A percentile compares a stretch with the other conserved stretches of the same genome.
Conservation (phyloP, 1,140 invertebrate species). For the Zeugodacus cucurbitae region DNA sequence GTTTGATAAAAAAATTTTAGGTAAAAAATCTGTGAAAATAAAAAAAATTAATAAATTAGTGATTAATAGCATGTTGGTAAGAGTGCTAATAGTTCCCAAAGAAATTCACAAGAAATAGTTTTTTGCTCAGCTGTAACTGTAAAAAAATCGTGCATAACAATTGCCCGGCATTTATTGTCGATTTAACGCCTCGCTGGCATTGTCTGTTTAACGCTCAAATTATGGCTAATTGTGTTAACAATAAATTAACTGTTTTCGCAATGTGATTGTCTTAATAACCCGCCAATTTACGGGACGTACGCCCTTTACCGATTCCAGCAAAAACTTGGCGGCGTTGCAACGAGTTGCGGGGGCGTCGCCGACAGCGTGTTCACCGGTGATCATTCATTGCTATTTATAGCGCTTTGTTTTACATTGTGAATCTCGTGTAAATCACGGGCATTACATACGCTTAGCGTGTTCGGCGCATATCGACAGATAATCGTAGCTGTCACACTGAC, state of each 20-base stretch:
- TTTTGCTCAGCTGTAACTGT: no score
- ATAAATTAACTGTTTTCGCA: not conserved
- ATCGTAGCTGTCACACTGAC: not conserved
- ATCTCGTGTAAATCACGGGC: slow-evolving; percentile 17
- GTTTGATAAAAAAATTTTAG: not conserved
- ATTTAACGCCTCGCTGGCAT: slow-evolving; percentile 1
- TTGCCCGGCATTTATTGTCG: not conserved
- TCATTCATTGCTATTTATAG: slow-evolving; percentile 8
- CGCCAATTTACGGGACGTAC: not conserved
- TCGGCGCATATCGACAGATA: not conserved
- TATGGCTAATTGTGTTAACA: slow-evolving; percentile 4
- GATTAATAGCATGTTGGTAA: not conserved
- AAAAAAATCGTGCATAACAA: not conserved
- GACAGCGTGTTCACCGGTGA: not conserved
- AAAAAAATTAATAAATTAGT: not conserved
- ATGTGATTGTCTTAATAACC: not conserved
- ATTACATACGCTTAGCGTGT: slow-evolving; percentile 15
- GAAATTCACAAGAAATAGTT: not conserved
- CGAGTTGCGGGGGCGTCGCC: not conserved
- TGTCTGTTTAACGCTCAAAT: slow-evolving; percentile 7
- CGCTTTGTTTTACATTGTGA: not conserved
- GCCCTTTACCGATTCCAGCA: not conserved
- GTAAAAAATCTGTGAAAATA: slow-evolving; percentile 1
- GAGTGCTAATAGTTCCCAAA: not conserved
- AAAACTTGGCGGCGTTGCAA: not conserved